Percentiles rank a stretch among this genome's conserved stretches.
These are phyloP conservation scores for Periphyllus acericola DNA, from an alignment of 2,888 invertebrate species.

Conservation along the genomic window DNA sequence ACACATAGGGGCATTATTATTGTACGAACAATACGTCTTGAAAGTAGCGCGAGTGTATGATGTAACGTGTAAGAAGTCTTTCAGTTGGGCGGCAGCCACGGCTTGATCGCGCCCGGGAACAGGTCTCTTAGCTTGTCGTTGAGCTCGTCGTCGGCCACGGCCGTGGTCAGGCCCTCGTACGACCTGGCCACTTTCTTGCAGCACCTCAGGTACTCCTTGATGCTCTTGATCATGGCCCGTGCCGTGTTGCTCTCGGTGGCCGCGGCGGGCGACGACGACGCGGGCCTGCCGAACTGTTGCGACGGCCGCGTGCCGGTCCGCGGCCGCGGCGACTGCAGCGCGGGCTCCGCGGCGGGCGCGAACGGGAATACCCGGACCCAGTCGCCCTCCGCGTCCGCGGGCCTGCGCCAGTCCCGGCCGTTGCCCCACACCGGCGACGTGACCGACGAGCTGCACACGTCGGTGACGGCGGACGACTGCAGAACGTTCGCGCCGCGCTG, in stretches of 20 bases:
- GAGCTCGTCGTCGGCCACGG: slow-evolving; percentile 37
- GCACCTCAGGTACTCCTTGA: slow-evolving; percentile 55
- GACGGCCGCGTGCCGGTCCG: slow-evolving; percentile 23
- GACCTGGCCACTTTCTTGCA: slow-evolving; percentile 49
- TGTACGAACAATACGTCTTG: neutral
- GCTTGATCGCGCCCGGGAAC: slow-evolving; percentile 36
- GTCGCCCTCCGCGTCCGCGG: slow-evolving; percentile 76
- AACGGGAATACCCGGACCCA: slow-evolving; percentile 81
- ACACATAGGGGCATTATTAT: no score
- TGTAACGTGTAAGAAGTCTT: slow-evolving; percentile 36
- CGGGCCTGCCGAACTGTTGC: slow-evolving; percentile 10
- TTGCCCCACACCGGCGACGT: slow-evolving; percentile 74
- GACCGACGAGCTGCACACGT: neutral
- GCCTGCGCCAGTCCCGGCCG: slow-evolving; percentile 76
- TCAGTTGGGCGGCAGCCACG: slow-evolving; percentile 48
- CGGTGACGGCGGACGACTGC: neutral
- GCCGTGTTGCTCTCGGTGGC: slow-evolving; percentile 34
- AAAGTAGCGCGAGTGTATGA: neutral
- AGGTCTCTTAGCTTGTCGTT: slow-evolving; percentile 51
- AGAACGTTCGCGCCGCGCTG: neutral
- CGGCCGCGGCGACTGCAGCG: slow-evolving; percentile 19
- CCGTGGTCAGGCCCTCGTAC: slow-evolving; percentile 26
- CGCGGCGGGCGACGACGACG: neutral
- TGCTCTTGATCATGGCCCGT: slow-evolving; percentile 49
- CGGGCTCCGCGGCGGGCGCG: slow-evolving; percentile 10